Conservation (phyloP, 2,797 vertebrate genomes). For the Pangasius larnaudii region DNA sequence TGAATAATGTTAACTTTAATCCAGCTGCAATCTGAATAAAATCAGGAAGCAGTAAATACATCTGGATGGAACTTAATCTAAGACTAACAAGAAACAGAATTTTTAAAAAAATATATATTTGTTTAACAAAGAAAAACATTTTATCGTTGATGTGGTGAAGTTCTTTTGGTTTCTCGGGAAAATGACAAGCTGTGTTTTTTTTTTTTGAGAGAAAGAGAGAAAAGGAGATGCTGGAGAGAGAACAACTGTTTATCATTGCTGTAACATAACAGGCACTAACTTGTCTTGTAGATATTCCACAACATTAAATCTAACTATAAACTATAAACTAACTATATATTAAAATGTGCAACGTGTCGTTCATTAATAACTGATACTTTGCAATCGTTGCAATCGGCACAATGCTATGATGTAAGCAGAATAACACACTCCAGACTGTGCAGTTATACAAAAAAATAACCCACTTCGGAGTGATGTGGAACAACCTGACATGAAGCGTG, state of each 20-base stretch:
- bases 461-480: background rate
- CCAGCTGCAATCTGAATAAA: background rate
- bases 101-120: background rate
- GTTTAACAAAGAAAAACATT: background rate
- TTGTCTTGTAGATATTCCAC: no score
- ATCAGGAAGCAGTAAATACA: background rate
- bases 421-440: background rate
- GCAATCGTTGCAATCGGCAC: background rate
- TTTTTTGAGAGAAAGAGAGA: background rate
- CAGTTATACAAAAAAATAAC: background rate
- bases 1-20: background rate
- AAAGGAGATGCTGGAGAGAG: no score
- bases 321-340: background rate
- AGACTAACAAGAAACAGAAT: background rate
- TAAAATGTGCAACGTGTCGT: background rate
- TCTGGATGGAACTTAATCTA: background rate
- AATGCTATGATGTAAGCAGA: background rate
- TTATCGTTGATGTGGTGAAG: background rate
- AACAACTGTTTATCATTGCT: background rate
- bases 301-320: background rate
- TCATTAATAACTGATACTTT: background rate
- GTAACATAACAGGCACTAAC: background rate
- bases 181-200: background rate
- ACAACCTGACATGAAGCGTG: background rate
- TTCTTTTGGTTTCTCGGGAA: background rate